These are phyloP conservation scores for Chloropsis cyanopogon DNA, from an alignment of 2,113 vertebrate species.

Conservation along the genomic window DNA sequence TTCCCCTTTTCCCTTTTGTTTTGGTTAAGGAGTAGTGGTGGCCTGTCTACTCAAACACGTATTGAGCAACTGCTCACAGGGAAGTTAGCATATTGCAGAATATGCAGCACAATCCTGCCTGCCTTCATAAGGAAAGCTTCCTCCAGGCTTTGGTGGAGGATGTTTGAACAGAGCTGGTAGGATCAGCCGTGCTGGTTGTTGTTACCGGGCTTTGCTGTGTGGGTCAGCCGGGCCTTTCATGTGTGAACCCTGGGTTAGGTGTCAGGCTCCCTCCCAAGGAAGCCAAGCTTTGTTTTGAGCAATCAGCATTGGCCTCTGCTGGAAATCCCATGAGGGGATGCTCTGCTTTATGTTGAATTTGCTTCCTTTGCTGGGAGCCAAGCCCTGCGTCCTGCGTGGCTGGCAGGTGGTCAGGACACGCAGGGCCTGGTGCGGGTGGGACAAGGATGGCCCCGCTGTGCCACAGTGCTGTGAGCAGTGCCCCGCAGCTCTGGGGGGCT, in stretches of 20 bases:
- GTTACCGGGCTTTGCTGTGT: neutral
- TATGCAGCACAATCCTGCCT: neutral
- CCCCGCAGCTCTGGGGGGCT: neutral
- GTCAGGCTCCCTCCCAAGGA: neutral
- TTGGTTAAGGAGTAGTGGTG: neutral
- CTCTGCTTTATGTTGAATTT: neutral
- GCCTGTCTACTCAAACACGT: neutral
- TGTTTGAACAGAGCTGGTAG: neutral
- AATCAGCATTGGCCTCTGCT: neutral
- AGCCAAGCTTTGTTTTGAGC: constrained; percentile 8
- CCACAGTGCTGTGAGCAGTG: neutral
- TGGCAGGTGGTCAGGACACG: neutral
- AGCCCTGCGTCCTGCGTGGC: neutral
- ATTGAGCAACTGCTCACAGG: constrained; percentile 11
- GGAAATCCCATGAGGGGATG: neutral
- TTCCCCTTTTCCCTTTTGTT: constrained; percentile 28
- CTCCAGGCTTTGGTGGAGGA: neutral
- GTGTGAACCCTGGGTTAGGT: neutral
- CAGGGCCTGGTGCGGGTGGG: rapidly evolving
- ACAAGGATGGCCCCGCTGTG: rapidly evolving
- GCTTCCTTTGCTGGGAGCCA: neutral
- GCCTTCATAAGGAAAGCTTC: neutral
- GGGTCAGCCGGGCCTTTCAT: neutral
- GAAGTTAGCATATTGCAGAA: neutral
- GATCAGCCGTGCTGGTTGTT: neutral